Evolutionary conservation across 2,888 invertebrate species (phyloP), one percentile per base, ranked within the genome.

Genomic region (Achlya flavicornis): DNA sequence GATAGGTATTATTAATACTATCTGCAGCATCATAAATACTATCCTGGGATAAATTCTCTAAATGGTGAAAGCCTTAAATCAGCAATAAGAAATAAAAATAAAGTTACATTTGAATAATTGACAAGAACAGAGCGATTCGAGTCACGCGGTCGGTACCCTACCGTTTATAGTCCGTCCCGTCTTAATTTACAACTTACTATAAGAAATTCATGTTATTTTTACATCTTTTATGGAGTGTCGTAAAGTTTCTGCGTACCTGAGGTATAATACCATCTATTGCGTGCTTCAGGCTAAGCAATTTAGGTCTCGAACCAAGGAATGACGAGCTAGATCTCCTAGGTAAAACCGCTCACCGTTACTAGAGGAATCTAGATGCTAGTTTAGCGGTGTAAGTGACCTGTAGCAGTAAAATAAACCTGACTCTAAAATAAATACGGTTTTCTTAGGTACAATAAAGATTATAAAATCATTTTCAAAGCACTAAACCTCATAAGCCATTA

Each of bases 191-290:
- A 53, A 53, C 46, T 46, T n/a, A 19, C 53, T 53, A 3, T 19
- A 19, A 53, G 19, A n/a, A 53, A 53, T 53, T 53, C 19, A 53
- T 53, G 53, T 53, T 53, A 53, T 53, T 53, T 53, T 53, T 53
- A 53, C 19, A 19, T 19, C 16, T 53, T 53, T 53, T 53, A 53
- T 19, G 19, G 19, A 53, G 53, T n/a, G 6, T 53, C 53, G 53
- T 46, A 46, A 46, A 46, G 46, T 46, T 46, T 16, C 53, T 53
- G 16, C 53, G 53, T 53, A 10, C 53, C 19, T 53, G n/a, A 53
- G 10, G 53, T n/a, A 19, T 53, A 19, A 19, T 14, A 14, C 4
- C 3, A 3, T 43, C 43, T 43, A 43, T 43, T 43, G 14, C 43
- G 5, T 12, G 43, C 4, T 43, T 11, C 1, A 10, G 41, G 35